Base-by-base conservation (phyloP, 2,888 invertebrate genomes). In the Sussaba pulchella region DNA sequence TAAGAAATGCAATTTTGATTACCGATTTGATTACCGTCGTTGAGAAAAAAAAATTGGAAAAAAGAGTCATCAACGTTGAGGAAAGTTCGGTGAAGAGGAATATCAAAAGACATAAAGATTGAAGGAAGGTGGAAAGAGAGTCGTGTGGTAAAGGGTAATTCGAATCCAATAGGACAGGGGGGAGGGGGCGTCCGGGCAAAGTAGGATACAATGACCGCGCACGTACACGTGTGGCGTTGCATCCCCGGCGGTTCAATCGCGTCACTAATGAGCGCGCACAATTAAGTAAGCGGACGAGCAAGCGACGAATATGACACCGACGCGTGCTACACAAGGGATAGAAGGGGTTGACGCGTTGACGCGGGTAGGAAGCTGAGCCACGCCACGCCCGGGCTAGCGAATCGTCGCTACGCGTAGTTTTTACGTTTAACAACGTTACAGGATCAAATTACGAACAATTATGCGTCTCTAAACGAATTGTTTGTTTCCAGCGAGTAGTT, bases 361-460 rank as follows among this genome's bases (percentile, higher is more conserved):
- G 21, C 36, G 10, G 59, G 14, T 39, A 19, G 52, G 57, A 36
- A 17, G 36, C 57, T 57, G 57, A 57, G 36, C 57, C 6, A 31
- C 31, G 57, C 10, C 36, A 36, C 57, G 17, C 14, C 26, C 36
- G 45, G 26, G 14, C 19, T 39, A 59, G 57, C 12, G 24, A 9
- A 8, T 0, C 43, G 12, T 31, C 31, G 50, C 52, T 59, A 10
- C 12, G 64, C 41, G 64, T 75, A 85, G 82, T 84, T 87, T 88
- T 85, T 84, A 77, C 83, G 81, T 85, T 84, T 80, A 85, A 87
- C 83, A 82, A 81, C 84, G 83, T 87, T 84, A 85, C 83, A 76
- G 78, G 85, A 89, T 88, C 87, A 84, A 89, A 90, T 91, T 89
- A 88, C 87, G 78, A 84, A 87, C 88, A 89, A 90, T 90, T 89